Evolutionary conservation across 2,888 invertebrate genomes (phyloP).

Genomic region (Capitulum mitella): DNA sequence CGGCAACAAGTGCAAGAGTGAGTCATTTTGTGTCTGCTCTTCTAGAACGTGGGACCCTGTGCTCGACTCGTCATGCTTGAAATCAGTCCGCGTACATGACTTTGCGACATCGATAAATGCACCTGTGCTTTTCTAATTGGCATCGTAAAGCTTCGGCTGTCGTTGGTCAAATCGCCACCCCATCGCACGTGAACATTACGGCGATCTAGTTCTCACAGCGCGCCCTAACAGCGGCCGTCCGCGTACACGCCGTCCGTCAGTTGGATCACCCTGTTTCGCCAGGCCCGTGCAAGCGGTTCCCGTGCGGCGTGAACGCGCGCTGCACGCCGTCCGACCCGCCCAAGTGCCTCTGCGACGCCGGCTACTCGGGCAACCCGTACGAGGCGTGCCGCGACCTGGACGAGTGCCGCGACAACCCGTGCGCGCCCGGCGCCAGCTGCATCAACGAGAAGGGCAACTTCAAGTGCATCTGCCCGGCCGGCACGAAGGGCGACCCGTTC

Average conservation of each 20-base stretch:
- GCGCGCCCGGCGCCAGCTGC: slow-evolving; percentile 80
- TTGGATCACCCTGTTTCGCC: too few species aligned
- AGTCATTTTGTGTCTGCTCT: too few species aligned
- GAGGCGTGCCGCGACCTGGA: slow-evolving; percentile 77
- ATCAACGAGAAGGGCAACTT: slow-evolving; percentile 78
- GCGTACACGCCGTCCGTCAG: too few species aligned
- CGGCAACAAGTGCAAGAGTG: slow-evolving; percentile 76
- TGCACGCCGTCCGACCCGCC: slow-evolving; percentile 85
- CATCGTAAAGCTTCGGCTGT: too few species aligned
- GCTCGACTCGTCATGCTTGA: too few species aligned
- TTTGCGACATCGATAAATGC: too few species aligned
- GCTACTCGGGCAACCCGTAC: slow-evolving; percentile 77
- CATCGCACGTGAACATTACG: too few species aligned
- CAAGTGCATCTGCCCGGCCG: slow-evolving; percentile 54
- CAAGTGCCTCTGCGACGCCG: slow-evolving; percentile 74
- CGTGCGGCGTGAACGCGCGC: slow-evolving; percentile 81
- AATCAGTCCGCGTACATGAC: too few species aligned
- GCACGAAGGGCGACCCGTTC: slow-evolving; percentile 45
- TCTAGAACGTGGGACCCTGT: too few species aligned
- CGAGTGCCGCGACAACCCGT: slow-evolving; percentile 72
- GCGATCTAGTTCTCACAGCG: too few species aligned
- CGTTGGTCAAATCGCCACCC: too few species aligned
- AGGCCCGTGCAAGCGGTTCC: slow-evolving; percentile 77
- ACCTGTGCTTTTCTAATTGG: too few species aligned
- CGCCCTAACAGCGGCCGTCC: neutral